Conservation (phyloP, 2,888 invertebrate species). For the Limnephilus auricula region DNA sequence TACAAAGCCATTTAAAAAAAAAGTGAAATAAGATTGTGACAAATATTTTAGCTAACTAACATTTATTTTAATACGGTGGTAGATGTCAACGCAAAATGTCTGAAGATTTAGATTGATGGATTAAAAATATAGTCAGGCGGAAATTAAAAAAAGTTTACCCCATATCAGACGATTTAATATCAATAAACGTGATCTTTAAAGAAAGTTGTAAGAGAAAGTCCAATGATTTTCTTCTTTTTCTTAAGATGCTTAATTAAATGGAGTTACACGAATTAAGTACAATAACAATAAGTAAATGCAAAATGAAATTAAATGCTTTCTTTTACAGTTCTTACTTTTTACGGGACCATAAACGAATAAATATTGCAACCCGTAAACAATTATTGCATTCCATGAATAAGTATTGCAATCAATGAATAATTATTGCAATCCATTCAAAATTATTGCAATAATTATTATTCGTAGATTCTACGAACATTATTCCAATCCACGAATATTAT, state of each 20-base stretch:
- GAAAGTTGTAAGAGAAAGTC: background rate
- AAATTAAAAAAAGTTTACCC: background rate
- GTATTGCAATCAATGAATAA: too few species aligned
- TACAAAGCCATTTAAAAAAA: too few species aligned
- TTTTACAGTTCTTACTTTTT: background rate
- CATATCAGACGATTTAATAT: background rate
- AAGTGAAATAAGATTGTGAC: too few species aligned
- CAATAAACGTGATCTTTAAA: background rate
- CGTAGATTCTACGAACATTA: too few species aligned
- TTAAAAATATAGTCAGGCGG: background rate
- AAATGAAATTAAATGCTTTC: background rate
- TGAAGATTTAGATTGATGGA: background rate
- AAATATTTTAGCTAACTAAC: background rate
- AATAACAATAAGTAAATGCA: too few species aligned
- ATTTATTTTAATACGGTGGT: background rate
- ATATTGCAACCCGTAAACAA: too few species aligned
- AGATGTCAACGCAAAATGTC: background rate
- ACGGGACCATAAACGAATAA: background rate
- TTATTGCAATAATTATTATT: too few species aligned
- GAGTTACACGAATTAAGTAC: too few species aligned
- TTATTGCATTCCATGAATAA: too few species aligned
- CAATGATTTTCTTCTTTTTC: background rate
- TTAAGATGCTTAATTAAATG: background rate
- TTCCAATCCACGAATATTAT: too few species aligned
- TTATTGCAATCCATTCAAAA: too few species aligned